Conservation (phyloP, 2,113 vertebrate genomes). For the Trachemys scripta region DNA sequence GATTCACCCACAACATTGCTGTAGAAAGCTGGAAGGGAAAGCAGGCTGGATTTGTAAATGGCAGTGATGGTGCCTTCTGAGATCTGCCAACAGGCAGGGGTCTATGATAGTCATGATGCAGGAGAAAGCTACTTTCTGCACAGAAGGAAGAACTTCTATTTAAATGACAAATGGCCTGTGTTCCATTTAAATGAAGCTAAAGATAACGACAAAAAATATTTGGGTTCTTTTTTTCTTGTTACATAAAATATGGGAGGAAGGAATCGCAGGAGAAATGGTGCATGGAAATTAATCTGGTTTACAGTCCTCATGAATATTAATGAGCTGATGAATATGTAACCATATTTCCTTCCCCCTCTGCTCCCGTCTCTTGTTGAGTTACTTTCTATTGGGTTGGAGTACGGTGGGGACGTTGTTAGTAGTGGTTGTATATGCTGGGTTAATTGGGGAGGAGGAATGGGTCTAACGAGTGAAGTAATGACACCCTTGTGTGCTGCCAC, state of each 20-base stretch:
- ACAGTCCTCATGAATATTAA: slow-evolving; percentile 81
- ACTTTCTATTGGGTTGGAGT: neutral
- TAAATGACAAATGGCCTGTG: neutral
- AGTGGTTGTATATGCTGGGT: neutral
- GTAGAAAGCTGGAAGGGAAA: neutral
- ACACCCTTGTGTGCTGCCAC: neutral
- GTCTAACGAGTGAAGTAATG: neutral
- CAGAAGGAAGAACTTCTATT: neutral
- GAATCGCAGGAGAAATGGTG: slow-evolving; percentile 73
- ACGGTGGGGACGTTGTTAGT: neutral
- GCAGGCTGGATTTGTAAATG: neutral
- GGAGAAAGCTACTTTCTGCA: neutral
- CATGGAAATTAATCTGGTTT: slow-evolving; percentile 82
- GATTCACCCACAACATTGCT: neutral
- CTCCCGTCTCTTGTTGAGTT: slow-evolving; percentile 67
- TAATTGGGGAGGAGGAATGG: neutral
- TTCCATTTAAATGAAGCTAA: neutral
- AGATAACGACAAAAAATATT: neutral
- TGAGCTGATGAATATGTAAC: slow-evolving; percentile 77
- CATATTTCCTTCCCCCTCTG: slow-evolving; percentile 72
- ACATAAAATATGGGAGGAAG: slow-evolving; percentile 71
- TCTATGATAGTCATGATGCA: neutral
- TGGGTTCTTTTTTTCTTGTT: slow-evolving; percentile 46
- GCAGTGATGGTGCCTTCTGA: neutral
- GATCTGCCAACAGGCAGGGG: neutral